Percentiles rank a stretch among this genome's conserved stretches.
Evolutionary conservation across 1,140 invertebrate genomes (phyloP).

Genomic region (Thrips palmi): DNA sequence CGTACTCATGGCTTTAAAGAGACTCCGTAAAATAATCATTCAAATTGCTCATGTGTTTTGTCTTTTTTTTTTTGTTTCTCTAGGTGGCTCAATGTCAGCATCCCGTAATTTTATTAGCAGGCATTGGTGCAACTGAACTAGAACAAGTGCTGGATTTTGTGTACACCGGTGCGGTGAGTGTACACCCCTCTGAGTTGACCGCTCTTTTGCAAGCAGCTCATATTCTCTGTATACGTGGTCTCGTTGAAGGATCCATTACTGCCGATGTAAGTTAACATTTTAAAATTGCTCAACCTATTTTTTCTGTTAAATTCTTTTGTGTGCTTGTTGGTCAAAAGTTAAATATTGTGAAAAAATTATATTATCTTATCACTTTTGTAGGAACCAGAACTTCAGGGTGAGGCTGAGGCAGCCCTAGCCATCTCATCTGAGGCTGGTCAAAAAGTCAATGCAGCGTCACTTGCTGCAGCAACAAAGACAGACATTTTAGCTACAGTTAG

Average conservation of each 20-base stretch:
- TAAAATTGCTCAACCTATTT: constrained; percentile 16
- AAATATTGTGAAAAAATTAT: neutral
- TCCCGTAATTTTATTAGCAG: constrained; percentile 43
- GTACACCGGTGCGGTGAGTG: constrained; percentile 40
- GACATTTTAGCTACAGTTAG: too few relatives aligned
- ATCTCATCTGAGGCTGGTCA: too few relatives aligned
- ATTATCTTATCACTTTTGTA: constrained; percentile 13
- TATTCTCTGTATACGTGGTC: constrained; percentile 37
- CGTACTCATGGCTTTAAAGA: neutral
- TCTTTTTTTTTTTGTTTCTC: constrained; percentile 10
- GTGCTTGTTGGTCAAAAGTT: too few relatives aligned
- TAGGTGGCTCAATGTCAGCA: constrained; percentile 42
- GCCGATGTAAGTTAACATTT: constrained; percentile 26
- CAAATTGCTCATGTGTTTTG: neutral
- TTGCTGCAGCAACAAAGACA: too few relatives aligned
- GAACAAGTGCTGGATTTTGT: constrained; percentile 42
- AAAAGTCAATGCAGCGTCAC: too few relatives aligned
- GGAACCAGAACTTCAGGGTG: constrained; percentile 23
- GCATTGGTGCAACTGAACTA: constrained; percentile 37
- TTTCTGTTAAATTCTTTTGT: neutral
- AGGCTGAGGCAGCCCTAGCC: constrained; percentile 21
- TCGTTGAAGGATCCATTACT: constrained; percentile 30
- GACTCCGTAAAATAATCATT: too few relatives aligned
- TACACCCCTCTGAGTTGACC: constrained; percentile 37
- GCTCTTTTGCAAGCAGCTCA: constrained; percentile 40